phyloP scores from a whole-genome alignment of 2,113 vertebrate genomes.

The Petrocephalus microphthalmus region DNA sequence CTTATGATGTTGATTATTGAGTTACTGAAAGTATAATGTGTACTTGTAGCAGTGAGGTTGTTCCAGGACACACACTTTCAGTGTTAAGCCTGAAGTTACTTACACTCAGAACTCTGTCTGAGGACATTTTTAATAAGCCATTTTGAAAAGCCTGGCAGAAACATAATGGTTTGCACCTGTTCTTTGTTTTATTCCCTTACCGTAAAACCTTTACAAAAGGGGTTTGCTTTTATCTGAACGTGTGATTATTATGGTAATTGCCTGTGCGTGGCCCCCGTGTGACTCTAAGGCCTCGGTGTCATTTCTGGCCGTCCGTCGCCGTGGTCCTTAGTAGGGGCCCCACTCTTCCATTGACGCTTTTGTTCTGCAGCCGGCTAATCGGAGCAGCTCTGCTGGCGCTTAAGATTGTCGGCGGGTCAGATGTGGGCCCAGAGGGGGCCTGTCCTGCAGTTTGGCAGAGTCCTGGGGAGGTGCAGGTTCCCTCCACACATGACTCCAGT shows the following conservation, averaged over 20 bases:
- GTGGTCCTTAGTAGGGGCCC: background rate
- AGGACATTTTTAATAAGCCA: background rate
- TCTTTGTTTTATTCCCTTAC: background rate
- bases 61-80: background rate
- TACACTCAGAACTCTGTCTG: background rate
- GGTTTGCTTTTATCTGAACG: slow-evolving; percentile 19
- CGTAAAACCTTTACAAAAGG: slow-evolving; percentile 31
- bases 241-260: slow-evolving; percentile 27
- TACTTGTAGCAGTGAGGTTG: background rate
- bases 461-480: too few species aligned
- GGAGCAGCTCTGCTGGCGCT: background rate
- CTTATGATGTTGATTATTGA: background rate
- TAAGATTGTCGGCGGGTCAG: background rate
- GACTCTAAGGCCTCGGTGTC: background rate
- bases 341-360: background rate
- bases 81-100: background rate
- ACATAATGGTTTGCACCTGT: background rate
- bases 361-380: background rate
- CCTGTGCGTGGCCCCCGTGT: background rate
- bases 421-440: too few species aligned
- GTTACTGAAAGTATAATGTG: background rate
- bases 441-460: too few species aligned
- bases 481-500: too few species aligned
- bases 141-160: slow-evolving; percentile 14
- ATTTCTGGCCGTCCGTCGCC: background rate